Base-by-base conservation (phyloP, 2,797 vertebrate genomes). In the Eremophila alpestris region DNA sequence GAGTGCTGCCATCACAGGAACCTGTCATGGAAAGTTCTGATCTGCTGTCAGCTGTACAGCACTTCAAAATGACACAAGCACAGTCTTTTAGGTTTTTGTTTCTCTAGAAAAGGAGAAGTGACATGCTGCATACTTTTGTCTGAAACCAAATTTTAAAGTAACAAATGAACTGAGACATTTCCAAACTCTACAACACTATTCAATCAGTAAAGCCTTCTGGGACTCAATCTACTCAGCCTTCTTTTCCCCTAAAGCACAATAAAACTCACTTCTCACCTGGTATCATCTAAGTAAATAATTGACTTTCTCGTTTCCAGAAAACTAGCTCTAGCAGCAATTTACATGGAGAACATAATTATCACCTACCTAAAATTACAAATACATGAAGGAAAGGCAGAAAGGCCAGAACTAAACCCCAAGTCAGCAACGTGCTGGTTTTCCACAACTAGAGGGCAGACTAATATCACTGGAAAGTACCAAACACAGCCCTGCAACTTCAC, bases 381-480 rank as follows among this genome's bases (percentile, higher is more conserved):
- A 36, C 0, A 3, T 2, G 3, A 75, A 65, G 45, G 65, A 52
- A 68, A 67, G 51, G 51, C 17, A 63, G 17, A 40, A 68, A 36
- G 36, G 34, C 40, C 64, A 34, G 13, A 55, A 52, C 21, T 23
- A 65, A 85, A 70, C 4, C 22, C 24, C 51, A 54, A 56, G 41
- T 22, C 58, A 71, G 64, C 34, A 79, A 41, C 23, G 18, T 34
- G 29, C 52, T n/a, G 48, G 11, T 30, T 34, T 65, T 60, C 52
- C 30, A 84, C 96, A 63, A 69, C 93, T 96, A 97, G 96, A 95
- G 95, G 96, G 97, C 96, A 95, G 92, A 58, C 89, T 84, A 94
- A 45, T 48, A 94, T 81, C 86, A 77, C 59, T 38, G 24, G 23
- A 63, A 74, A 76, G 63, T 4, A 43, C 34, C 69, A 79, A 77